A percentile compares a stretch with the other conserved stretches of the same genome.
Evolutionary conservation across 2,888 invertebrate species (phyloP).

Genomic region (Crossocerus cetratus): DNA sequence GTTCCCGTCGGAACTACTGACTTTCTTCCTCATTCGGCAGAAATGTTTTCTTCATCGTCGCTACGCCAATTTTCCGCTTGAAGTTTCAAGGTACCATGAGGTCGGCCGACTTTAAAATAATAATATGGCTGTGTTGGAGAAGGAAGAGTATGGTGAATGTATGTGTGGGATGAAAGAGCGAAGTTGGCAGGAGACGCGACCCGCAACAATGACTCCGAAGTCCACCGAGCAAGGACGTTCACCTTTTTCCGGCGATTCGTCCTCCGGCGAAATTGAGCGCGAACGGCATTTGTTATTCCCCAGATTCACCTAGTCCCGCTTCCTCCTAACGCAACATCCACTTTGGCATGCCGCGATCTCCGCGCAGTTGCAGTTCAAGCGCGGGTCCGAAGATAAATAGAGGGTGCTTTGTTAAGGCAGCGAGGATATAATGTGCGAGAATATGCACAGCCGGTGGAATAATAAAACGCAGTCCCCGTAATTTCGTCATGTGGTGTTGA

Average conservation of each 20-base stretch:
- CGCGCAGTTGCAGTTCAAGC: conserved; percentile 5
- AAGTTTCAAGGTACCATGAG: no score
- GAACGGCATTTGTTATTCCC: conserved; percentile 48
- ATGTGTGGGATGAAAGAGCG: neutral
- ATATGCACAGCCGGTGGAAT: conserved; percentile 1
- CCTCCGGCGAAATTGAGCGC: conserved; percentile 31
- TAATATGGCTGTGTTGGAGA: neutral
- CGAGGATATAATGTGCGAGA: conserved; percentile 2
- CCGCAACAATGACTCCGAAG: neutral
- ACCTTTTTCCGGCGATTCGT: conserved; percentile 8
- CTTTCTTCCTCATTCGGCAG: no score
- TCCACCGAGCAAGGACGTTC: neutral
- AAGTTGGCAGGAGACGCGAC: conserved; percentile 3
- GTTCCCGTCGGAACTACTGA: no score
- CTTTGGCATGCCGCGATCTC: conserved; percentile 37
- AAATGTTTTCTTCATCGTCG: no score
- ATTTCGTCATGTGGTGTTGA: neutral
- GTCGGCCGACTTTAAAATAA: no score
- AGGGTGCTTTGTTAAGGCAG: conserved; percentile 19
- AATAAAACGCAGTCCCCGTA: neutral
- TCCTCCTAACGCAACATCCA: conserved; percentile 32
- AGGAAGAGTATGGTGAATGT: neutral
- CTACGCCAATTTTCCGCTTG: no score
- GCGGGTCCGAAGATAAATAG: conserved; percentile 27
- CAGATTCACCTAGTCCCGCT: conserved; percentile 21